phyloP scores from a whole-genome alignment of 2,797 vertebrate genomes.

The Benthosema pterotum region DNA sequence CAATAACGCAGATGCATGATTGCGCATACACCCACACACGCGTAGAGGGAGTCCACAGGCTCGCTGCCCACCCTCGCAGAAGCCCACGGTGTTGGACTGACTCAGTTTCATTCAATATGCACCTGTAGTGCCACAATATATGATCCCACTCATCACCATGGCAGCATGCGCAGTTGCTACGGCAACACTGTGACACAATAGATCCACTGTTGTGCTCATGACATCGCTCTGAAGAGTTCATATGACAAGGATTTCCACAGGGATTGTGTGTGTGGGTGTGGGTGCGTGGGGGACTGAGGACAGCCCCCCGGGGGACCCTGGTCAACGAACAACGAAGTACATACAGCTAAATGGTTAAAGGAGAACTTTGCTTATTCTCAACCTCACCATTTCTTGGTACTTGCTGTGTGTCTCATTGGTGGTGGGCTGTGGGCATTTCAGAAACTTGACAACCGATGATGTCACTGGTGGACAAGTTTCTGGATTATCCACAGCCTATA shows the following conservation, averaged over 20 bases:
- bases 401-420: no score
- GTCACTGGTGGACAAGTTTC: no score
- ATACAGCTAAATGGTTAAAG: no score
- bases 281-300: background rate
- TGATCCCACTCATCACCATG: conserved; percentile 31
- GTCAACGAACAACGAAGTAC: no score
- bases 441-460: no score
- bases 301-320: no score
- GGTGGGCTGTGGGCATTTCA: no score
- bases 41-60: background rate
- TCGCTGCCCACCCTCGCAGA: conserved; percentile 1
- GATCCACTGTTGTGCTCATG: conserved; percentile 54
- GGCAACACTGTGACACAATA: conserved; percentile 47
- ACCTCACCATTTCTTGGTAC: no score
- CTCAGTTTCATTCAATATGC: conserved; percentile 5
- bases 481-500: no score
- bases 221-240: conserved; percentile 34
- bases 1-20: no score
- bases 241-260: conserved; percentile 11
- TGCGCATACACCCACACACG: background rate
- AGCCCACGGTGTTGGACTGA: background rate
- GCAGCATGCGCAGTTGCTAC: conserved; percentile 42
- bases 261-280: conserved; percentile 6
- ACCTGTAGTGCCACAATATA: conserved; percentile 23
- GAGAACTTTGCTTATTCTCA: no score